A percentile compares a stretch with the other conserved stretches of the same genome.
Conservation (phyloP, 2,797 vertebrate species). For the Heterohyrax brucei region DNA sequence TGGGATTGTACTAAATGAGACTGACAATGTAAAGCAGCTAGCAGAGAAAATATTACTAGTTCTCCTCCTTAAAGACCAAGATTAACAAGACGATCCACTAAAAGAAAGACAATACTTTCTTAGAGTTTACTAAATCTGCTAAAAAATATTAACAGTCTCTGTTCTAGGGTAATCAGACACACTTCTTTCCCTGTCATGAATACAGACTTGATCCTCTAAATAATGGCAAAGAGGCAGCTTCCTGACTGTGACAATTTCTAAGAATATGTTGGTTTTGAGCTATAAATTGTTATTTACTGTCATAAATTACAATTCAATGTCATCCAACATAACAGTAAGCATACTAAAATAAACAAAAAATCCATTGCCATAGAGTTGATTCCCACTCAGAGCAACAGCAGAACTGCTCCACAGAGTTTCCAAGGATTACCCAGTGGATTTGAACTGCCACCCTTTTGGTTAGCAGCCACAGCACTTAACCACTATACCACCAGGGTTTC, state of each 20-base stretch:
- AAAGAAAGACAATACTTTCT: neutral
- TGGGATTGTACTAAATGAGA: neutral
- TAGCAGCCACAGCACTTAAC: too few relatives aligned
- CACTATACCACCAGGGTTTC: too few relatives aligned
- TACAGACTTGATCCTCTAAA: slow-evolving; percentile 82
- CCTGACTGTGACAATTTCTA: slow-evolving; percentile 85
- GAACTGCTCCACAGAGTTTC: too few relatives aligned
- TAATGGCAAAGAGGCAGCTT: slow-evolving; percentile 82
- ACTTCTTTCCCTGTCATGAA: slow-evolving; percentile 79
- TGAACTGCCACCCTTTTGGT: too few relatives aligned
- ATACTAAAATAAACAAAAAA: neutral
- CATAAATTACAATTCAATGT: slow-evolving; percentile 90
- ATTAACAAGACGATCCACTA: slow-evolving; percentile 22
- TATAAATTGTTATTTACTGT: slow-evolving; percentile 88
- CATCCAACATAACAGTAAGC: slow-evolving; percentile 81
- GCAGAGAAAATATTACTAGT: neutral
- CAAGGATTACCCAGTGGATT: too few relatives aligned
- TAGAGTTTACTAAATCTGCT: neutral
- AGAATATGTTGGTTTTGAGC: slow-evolving; percentile 87
- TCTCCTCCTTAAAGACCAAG: slow-evolving; percentile 35
- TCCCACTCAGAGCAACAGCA: too few relatives aligned
- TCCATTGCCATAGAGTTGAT: too few relatives aligned
- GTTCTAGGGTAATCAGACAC: slow-evolving; percentile 73
- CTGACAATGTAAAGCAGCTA: neutral
- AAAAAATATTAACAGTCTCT: neutral